These are phyloP conservation scores for Passer domesticus DNA, from an alignment of 2,113 vertebrate species.

Conservation along the genomic window DNA sequence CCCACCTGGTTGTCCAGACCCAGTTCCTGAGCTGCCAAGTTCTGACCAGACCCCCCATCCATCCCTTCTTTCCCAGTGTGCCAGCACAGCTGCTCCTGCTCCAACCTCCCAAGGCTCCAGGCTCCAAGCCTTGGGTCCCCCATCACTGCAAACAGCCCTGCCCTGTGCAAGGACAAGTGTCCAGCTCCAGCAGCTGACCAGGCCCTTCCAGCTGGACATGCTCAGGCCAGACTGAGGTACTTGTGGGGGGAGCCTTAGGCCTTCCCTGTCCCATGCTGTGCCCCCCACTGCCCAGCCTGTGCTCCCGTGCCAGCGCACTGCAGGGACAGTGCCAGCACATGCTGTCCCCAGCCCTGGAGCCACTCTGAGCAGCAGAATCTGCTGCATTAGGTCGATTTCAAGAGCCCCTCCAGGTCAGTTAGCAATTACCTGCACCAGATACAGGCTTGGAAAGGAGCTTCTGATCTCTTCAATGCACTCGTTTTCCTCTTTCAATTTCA, in stretches of 20 bases:
- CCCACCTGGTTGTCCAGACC: neutral
- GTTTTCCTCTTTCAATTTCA: slow-evolving; percentile 61
- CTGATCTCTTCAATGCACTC: slow-evolving; percentile 64
- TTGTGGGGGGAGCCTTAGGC: neutral
- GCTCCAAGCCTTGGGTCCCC: neutral
- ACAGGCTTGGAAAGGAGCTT: slow-evolving; percentile 31
- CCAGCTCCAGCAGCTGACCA: neutral
- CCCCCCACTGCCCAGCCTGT: neutral
- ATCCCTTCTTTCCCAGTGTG: neutral
- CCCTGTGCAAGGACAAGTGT: neutral
- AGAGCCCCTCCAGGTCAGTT: slow-evolving; percentile 60
- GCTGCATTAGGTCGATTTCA: slow-evolving; percentile 57
- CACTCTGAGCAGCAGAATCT: neutral
- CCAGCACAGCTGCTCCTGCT: neutral
- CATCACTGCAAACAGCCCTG: neutral
- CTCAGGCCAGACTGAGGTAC: neutral
- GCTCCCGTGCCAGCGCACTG: rapidly evolving
- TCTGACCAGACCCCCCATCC: neutral
- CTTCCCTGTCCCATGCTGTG: neutral
- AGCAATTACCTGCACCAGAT: slow-evolving; percentile 70
- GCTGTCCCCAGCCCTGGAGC: neutral
- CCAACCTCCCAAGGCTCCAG: too few species aligned
- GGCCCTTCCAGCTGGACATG: neutral
- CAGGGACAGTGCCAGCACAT: neutral
- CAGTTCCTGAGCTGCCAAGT: neutral